phyloP scores from a whole-genome alignment of 2,113 vertebrate species.

The Otis tarda region DNA sequence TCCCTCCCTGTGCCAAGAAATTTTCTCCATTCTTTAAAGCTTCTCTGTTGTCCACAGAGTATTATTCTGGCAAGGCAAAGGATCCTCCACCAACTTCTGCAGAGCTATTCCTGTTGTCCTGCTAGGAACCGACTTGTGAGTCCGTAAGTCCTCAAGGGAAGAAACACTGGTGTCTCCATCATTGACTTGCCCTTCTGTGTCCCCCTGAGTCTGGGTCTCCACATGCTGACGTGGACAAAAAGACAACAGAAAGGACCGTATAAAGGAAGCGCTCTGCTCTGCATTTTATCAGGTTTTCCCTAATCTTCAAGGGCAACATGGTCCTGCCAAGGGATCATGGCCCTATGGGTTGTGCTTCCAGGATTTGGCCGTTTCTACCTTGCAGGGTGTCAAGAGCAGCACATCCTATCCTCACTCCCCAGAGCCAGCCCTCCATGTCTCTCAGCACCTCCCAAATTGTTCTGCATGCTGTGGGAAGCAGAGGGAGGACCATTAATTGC shows the following conservation, averaged over 20 bases:
- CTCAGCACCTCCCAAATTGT: neutral
- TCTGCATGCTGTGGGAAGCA: neutral
- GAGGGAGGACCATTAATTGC: neutral
- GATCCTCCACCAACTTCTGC: neutral
- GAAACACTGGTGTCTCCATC: accelerated
- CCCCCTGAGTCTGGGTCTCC: neutral
- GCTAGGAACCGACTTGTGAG: neutral
- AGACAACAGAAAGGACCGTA: neutral
- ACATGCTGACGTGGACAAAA: neutral
- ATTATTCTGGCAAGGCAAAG: neutral
- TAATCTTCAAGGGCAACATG: neutral
- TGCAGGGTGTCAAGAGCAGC: neutral
- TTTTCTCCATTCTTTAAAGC: neutral
- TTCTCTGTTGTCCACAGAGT: neutral
- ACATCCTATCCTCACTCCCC: neutral
- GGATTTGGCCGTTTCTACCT: neutral
- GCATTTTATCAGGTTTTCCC: neutral
- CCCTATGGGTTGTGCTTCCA: neutral
- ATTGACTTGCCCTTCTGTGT: neutral
- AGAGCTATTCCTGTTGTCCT: neutral
- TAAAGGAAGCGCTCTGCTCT: neutral
- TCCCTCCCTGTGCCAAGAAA: neutral
- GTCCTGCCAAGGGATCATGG: neutral
- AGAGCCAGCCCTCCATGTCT: neutral
- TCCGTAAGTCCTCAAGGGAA: neutral